Base-by-base conservation (phyloP, 2,888 invertebrate genomes). In the Chymomyza fuscimana region DNA sequence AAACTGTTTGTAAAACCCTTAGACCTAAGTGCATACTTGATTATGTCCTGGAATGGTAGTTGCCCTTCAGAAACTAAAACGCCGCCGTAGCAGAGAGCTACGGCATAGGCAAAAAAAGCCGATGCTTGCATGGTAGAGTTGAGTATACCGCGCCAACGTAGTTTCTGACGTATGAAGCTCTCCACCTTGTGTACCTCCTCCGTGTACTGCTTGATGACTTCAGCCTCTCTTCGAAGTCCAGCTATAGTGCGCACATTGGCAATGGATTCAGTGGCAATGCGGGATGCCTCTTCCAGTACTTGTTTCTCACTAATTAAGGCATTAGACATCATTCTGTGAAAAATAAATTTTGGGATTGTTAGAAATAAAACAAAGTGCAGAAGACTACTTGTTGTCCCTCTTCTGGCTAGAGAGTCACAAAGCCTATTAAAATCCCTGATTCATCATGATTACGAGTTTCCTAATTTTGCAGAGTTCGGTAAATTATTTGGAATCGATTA, bases 181-280 rank as follows among this genome's bases (percentile, higher is more conserved):
- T 93, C 93, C 1, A 94, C 93, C 50, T 92, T 90, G 0, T 89
- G 84, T 56, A 95, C 92, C 52, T 95, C 94, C 0, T 91, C 90
- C 25, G 92, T 92, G 89, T 95, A 96, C 0, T 94, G 93, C 4
- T 91, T 80, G 12, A 95, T 90, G n/a, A 95, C 93, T 2, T 93
- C 92, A 25, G 93, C 92, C 84, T 96, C 96, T 5, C 94, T 93
- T 62, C 94, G 94, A 60, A 95, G 93, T 46, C 95, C 94, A 0
- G 94, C 94, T 7, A 95, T 94, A 0, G 96, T 96, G 56, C 95
- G 93, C 9, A 96, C 95, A 82, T 96, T 95, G 1, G 93, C 92
- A 56, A 96, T 95, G 0, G 95, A 95, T 79, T 96, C 96, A 0
- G 95, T 94, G 0, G 96, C 96, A 25, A 96, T 94, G 61, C 95